Evolutionary conservation across 2,113 vertebrate genomes (phyloP).

Genomic region (Aramus guarauna): DNA sequence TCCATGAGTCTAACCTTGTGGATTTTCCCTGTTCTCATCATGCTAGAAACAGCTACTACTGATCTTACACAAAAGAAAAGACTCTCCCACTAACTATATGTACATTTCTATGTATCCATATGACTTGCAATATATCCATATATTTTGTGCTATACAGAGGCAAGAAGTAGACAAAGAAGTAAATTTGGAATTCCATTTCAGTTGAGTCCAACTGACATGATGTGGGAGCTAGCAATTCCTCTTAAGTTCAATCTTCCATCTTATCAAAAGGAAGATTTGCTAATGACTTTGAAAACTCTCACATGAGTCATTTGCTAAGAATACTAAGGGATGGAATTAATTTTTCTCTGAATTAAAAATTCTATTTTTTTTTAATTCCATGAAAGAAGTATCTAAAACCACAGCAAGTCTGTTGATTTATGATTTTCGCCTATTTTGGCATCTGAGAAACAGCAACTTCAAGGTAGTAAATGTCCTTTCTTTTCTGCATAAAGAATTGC

Average conservation of each 20-base stretch:
- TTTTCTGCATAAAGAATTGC: not conserved
- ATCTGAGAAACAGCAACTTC: not conserved
- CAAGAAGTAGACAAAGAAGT: not conserved
- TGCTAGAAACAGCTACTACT: not conserved
- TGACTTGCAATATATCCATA: not conserved
- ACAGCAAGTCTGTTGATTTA: not conserved
- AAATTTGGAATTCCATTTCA: not conserved
- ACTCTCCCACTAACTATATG: not conserved
- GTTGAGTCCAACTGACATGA: not conserved
- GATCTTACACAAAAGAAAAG: not conserved
- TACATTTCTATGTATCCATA: not conserved
- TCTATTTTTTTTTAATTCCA: not conserved
- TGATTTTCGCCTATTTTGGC: not conserved
- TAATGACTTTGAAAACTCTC: slow-evolving; percentile 11
- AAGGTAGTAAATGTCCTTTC: not conserved
- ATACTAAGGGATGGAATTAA: not conserved
- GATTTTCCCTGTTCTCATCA: not conserved
- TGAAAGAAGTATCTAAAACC: not conserved
- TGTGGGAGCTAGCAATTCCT: not conserved
- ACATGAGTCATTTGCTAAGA: slow-evolving; percentile 18
- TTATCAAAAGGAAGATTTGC: not conserved
- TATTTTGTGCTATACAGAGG: not conserved
- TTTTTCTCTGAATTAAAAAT: slow-evolving; percentile 22
- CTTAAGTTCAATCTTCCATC: not conserved
- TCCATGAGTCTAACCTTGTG: not conserved